Base-by-base conservation (phyloP, 1,140 invertebrate species). In the Anastatus disparis region DNA sequence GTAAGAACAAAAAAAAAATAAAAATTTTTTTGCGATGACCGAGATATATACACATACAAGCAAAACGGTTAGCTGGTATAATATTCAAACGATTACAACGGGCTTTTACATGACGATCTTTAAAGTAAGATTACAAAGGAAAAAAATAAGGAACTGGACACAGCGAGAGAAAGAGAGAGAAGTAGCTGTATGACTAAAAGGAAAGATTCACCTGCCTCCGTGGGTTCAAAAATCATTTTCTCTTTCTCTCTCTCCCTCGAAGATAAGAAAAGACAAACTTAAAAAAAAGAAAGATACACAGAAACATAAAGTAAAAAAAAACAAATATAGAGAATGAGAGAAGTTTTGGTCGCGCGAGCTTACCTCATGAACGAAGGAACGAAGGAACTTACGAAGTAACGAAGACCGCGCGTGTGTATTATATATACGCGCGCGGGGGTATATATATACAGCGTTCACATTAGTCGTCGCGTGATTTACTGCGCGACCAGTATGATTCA, bases 401-500 rank as follows among this genome's bases (percentile, higher is more conserved):
- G n/a, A n/a, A n/a, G n/a, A n/a, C n/a, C n/a, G n/a, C n/a, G n/a
- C n/a, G n/a, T n/a, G n/a, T n/a, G n/a, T n/a, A n/a, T n/a, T n/a
- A n/a, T n/a, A n/a, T n/a, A n/a, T n/a, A n/a, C n/a, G n/a, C n/a
- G n/a, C n/a, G n/a, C n/a, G n/a, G n/a, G n/a, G n/a, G n/a, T n/a
- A n/a, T n/a, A n/a, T n/a, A n/a, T n/a, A n/a, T n/a, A n/a, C n/a
- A n/a, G n/a, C 74, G 79, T 78, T 81, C 79, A 80, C 83, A 84
- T 84, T 85, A 84, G 83, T 84, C 84, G 81, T 75, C 79, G 76
- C 74, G 81, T 86, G 84, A 86, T 86, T 85, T 86, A 85, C 83
- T 80, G 83, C 79, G 73, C 71, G 81, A 81, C 77, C 78, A 81
- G 80, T 82, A 84, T 84, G 83, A 86, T 86, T 85, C 84, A 86